Conservation (phyloP, 2,113 vertebrate genomes). For the Vidua macroura region DNA sequence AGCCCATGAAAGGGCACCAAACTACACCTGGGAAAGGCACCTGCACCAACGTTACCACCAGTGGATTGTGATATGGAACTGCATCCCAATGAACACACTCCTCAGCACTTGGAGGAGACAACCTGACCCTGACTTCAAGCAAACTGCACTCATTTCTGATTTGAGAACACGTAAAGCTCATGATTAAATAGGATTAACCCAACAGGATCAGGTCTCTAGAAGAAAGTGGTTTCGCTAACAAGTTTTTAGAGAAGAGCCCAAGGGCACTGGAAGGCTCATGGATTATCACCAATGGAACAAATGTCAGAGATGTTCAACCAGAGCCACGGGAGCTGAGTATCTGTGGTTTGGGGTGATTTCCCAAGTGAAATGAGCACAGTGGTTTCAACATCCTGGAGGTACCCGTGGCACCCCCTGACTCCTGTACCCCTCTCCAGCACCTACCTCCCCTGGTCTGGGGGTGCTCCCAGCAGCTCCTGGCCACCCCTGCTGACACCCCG, state of each 20-base stretch:
- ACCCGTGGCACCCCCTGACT: fast-evolving
- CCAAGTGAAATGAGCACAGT: background rate
- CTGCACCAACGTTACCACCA: background rate
- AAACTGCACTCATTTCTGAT: background rate
- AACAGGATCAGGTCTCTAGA: background rate
- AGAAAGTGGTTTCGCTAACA: background rate
- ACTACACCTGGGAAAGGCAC: background rate
- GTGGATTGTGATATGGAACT: fast-evolving
- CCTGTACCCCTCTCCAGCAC: background rate
- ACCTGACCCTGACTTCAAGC: background rate
- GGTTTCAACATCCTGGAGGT: fast-evolving
- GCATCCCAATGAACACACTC: background rate
- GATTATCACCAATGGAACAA: background rate
- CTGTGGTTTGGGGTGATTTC: background rate
- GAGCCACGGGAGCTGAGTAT: fast-evolving
- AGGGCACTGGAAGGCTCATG: background rate
- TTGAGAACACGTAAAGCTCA: background rate
- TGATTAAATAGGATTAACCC: background rate
- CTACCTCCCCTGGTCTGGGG: background rate
- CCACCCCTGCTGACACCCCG: background rate
- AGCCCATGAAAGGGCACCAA: background rate
- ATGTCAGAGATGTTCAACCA: background rate
- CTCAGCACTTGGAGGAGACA: background rate
- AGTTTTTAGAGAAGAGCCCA: background rate
- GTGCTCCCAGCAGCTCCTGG: background rate